These are phyloP conservation scores for Scaptomyza reducta DNA, from an alignment of 2,888 invertebrate genomes.

Conservation along the genomic window DNA sequence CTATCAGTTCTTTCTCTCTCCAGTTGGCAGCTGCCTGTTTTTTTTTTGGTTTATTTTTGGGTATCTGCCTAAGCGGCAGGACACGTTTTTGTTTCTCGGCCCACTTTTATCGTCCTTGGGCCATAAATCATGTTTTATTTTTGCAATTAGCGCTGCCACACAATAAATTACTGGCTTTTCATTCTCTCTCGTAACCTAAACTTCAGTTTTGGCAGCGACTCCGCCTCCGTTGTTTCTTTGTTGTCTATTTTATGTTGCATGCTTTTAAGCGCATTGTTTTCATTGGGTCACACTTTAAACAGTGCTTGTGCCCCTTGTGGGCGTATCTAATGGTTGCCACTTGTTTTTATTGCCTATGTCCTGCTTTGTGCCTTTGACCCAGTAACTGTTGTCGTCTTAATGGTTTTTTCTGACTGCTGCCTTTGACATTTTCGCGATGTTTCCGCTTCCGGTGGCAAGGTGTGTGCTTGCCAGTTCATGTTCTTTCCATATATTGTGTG, in stretches of 20 bases:
- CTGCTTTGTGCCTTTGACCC: constrained; percentile 55
- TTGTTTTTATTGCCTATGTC: constrained; percentile 57
- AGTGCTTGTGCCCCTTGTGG: constrained; percentile 63
- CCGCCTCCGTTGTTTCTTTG: neutral
- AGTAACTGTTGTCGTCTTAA: constrained; percentile 65
- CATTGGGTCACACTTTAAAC: constrained; percentile 71
- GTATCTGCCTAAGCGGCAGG: constrained; percentile 19
- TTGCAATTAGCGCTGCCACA: constrained; percentile 73
- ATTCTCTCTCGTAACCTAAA: constrained; percentile 59
- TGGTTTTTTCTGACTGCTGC: constrained; percentile 63
- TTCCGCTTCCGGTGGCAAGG: constrained; percentile 73
- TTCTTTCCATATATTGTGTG: constrained; percentile 33
- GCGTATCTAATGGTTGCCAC: constrained; percentile 42
- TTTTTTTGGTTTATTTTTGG: constrained; percentile 10
- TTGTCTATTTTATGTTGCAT: constrained; percentile 65
- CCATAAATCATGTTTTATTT: constrained; percentile 79
- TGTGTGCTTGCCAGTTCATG: constrained; percentile 42
- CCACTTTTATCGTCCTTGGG: constrained; percentile 52
- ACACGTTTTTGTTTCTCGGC: constrained; percentile 13
- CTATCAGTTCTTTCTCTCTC: too few relatives aligned
- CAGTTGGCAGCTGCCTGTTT: constrained; percentile 30
- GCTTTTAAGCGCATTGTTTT: constrained; percentile 41
- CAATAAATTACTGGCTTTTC: constrained; percentile 75
- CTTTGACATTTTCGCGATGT: constrained; percentile 71
- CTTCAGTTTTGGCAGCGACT: constrained; percentile 7